phyloP scores from a whole-genome alignment of 2,113 vertebrate genomes.

The Sebastes fasciatus region DNA sequence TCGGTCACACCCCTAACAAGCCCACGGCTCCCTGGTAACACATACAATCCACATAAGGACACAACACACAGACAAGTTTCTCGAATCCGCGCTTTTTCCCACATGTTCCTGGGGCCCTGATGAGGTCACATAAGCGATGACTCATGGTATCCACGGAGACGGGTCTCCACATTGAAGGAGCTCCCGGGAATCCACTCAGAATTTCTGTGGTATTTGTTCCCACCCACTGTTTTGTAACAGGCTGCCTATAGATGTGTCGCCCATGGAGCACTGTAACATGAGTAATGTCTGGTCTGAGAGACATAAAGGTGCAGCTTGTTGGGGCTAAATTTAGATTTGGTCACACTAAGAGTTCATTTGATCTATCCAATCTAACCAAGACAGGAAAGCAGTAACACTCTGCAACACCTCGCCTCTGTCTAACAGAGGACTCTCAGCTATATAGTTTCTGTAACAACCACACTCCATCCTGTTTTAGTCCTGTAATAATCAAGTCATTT shows the following conservation, averaged over 20 bases:
- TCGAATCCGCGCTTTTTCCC: constrained; percentile 64
- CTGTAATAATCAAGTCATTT: too few species aligned
- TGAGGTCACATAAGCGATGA: constrained; percentile 46
- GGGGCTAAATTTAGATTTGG: constrained; percentile 15
- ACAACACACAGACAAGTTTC: too few species aligned
- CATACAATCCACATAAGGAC: too few species aligned
- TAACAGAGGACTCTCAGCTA: too few species aligned
- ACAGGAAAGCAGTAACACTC: too few species aligned
- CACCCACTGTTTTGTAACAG: constrained; percentile 47
- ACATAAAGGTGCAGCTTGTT: neutral
- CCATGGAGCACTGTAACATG: neutral
- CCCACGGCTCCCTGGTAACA: too few species aligned
- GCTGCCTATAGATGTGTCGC: neutral
- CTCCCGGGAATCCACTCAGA: constrained; percentile 51
- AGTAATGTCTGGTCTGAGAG: neutral
- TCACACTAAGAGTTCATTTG: neutral
- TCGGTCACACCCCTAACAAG: constrained; percentile 31
- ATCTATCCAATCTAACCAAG: too few species aligned
- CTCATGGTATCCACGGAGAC: constrained; percentile 54
- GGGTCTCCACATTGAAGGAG: neutral
- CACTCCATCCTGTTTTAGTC: too few species aligned
- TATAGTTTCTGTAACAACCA: too few species aligned
- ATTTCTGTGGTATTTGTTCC: constrained; percentile 1
- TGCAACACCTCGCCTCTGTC: too few species aligned
- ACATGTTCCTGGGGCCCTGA: neutral